Evolutionary conservation across 2,888 invertebrate species (phyloP).

Genomic region (Trissonchulus latispiculum): DNA sequence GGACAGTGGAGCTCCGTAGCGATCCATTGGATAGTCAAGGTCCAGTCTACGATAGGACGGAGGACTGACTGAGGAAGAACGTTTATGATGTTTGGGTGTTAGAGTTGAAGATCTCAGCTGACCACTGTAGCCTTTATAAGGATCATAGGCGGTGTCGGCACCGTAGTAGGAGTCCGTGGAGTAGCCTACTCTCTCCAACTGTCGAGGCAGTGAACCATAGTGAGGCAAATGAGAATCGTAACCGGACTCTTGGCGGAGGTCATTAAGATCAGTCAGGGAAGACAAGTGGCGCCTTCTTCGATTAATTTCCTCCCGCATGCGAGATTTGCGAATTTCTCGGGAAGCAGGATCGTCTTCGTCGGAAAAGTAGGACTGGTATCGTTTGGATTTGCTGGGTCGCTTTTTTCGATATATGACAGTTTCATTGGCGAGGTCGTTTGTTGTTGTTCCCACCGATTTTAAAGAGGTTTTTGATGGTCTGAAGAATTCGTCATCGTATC

Average conservation of each 20-base stretch:
- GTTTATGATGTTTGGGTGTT: not conserved
- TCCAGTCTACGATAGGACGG: not conserved
- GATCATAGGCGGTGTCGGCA: not conserved
- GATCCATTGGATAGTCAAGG: too few species aligned
- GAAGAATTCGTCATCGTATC: too few species aligned
- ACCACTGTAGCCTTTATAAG: not conserved
- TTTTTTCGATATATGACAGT: not conserved
- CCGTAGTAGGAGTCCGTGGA: too few species aligned
- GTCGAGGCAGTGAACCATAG: slow-evolving; percentile 37
- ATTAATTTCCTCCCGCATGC: slow-evolving; percentile 54
- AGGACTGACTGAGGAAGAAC: not conserved
- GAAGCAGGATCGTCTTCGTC: slow-evolving; percentile 51
- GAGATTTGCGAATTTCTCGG: slow-evolving; percentile 54
- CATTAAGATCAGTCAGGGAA: slow-evolving; percentile 23
- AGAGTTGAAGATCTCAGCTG: too few species aligned
- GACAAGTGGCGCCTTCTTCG: slow-evolving; percentile 54
- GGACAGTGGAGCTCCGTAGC: not conserved
- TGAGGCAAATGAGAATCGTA: slow-evolving; percentile 34
- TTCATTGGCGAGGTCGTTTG: not conserved
- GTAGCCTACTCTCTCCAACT: not conserved
- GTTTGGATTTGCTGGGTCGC: slow-evolving; percentile 27
- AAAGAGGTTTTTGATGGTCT: too few species aligned
- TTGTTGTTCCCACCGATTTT: slow-evolving; percentile 24
- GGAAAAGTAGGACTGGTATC: slow-evolving; percentile 45
- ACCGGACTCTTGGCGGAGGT: slow-evolving; percentile 19